Percentiles rank a stretch among this genome's conserved stretches.
Evolutionary conservation across 2,797 vertebrate genomes (phyloP).

Genomic region (Vespertilio murinus): DNA sequence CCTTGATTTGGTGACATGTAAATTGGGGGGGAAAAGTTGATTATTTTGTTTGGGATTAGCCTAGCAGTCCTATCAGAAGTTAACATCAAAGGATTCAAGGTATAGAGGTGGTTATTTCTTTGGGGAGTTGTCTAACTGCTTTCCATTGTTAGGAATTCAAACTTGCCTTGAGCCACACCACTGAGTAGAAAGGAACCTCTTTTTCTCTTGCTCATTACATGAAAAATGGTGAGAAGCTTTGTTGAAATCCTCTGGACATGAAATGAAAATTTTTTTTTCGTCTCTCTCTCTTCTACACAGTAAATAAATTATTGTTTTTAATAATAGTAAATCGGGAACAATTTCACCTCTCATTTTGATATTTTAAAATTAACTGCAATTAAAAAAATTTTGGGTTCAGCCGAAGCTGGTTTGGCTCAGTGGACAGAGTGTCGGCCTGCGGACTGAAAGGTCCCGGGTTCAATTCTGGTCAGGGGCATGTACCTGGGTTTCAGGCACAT

Average conservation of each 20-base stretch:
- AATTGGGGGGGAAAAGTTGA: not conserved
- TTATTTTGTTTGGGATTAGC: not conserved
- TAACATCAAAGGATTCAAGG: not conserved
- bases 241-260: not conserved
- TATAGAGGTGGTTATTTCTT: not conserved
- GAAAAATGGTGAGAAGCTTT: not conserved
- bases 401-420: no score
- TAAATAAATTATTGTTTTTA: not conserved
- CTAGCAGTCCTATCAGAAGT: not conserved
- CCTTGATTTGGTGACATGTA: not conserved
- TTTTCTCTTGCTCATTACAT: not conserved
- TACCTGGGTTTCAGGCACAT: no score
- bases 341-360: not conserved
- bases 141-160: not conserved
- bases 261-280: not conserved
- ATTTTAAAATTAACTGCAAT: conserved; percentile 36
- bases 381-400: conserved; percentile 7
- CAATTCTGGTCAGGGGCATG: no score
- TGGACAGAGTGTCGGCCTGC: no score
- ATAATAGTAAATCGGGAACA: not conserved
- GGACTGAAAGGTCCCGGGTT: no score
- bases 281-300: not conserved
- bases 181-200: not conserved
- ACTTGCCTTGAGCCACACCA: not conserved
- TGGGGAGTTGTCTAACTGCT: no score